A percentile compares a stretch with the other conserved stretches of the same genome.
Conservation (phyloP, 2,888 invertebrate species). For the Diadegma fenestrale region DNA sequence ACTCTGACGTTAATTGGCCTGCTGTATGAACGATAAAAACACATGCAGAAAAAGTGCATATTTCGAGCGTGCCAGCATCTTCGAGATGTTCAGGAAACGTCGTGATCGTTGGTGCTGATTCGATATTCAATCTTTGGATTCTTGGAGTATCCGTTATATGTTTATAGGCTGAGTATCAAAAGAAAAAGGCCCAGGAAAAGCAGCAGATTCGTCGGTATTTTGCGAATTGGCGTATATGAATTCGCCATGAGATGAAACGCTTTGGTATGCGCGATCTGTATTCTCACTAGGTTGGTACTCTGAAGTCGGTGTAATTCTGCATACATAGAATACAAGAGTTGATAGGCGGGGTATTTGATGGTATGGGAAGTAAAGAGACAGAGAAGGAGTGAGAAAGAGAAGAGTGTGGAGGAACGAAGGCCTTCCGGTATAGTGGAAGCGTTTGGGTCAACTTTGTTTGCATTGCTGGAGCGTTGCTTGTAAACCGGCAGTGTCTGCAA, state of each 20-base stretch:
- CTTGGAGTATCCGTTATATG: not conserved
- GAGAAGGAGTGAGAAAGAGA: slow-evolving; percentile 40
- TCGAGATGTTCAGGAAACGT: not conserved
- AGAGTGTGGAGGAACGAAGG: slow-evolving; percentile 49
- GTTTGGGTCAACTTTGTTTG: slow-evolving; percentile 84
- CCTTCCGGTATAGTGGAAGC: slow-evolving; percentile 73
- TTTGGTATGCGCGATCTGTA: slow-evolving; percentile 35
- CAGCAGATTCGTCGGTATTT: slow-evolving; percentile 45
- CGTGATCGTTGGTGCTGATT: not conserved
- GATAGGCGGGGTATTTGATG: slow-evolving; percentile 37
- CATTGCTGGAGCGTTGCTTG: slow-evolving; percentile 79
- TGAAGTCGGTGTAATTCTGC: slow-evolving; percentile 16
- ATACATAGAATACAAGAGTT: slow-evolving; percentile 34
- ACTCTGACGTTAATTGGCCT: not conserved
- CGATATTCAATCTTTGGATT: not conserved
- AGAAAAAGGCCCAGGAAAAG: not conserved
- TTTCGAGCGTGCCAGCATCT: not conserved
- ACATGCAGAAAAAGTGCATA: not conserved
- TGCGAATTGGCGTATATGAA: slow-evolving; percentile 12
- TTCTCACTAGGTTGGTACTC: slow-evolving; percentile 25
- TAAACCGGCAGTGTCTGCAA: slow-evolving; percentile 70
- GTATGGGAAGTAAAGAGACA: not conserved
- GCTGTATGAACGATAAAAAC: slow-evolving; percentile 9
- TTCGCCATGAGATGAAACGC: slow-evolving; percentile 15
- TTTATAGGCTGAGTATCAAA: not conserved